Evolutionary conservation across 1,140 invertebrate species (phyloP), one percentile per base, ranked within the genome.

Genomic region (Nasonia vitripennis): DNA sequence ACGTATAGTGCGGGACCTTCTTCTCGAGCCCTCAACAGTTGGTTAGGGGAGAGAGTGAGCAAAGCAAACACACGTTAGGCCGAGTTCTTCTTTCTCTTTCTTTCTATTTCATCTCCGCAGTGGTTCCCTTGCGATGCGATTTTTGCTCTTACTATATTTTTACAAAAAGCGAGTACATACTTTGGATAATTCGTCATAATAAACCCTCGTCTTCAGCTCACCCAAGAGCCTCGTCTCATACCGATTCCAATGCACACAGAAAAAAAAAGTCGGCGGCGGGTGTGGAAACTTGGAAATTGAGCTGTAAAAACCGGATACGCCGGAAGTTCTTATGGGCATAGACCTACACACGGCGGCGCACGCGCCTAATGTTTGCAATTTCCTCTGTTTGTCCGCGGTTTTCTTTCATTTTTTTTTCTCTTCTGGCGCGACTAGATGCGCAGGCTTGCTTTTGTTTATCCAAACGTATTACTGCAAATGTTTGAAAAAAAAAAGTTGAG

Each of bases 301-400:
- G 77, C 51, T 34, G 31, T 51, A 51, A 78, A 78, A 78, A 10
- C 45, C 41, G 45, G 37, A 78, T 78, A 31, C 45, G 31, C 9
- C n/a, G 45, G 41, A 78, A 78, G 41, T 78, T 62, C 41, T 62
- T 34, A 62, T 17, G 27, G 68, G n/a, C 17, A 55, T 55, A 55
- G 2, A 37, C 5, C 2, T 37, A 37, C 34, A 71, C 68, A 71
- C 23, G 6, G 20, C 31, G 0, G 34, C 27, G 77, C 77, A 67
- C 51, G 51, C 51, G 77, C 41, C 51, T 78, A 78, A 67, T 78
- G 41, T 78, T 78, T 78, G 77, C 77, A 78, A 78, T 78, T 62
- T 78, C 77, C 77, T 37, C 14, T 51, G n/a, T 51, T 77, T 77
- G 74, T 51, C 45, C 2, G 45, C 74, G 74, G 37, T 51, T 23